These are phyloP conservation scores for Psilanteris sp. DNA, from an alignment of 1,140 invertebrate genomes.

Conservation along the genomic window DNA sequence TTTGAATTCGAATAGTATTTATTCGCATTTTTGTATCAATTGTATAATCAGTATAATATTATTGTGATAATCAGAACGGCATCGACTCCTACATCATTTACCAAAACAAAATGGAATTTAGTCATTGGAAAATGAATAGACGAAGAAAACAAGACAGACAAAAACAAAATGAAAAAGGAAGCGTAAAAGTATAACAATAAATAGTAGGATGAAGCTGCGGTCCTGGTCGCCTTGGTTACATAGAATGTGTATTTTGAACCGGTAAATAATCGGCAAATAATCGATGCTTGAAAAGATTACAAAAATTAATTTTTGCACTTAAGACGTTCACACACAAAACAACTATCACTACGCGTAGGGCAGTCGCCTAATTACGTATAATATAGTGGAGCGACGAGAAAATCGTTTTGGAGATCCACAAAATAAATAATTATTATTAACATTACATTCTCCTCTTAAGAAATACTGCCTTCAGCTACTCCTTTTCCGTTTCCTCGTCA, in stretches of 20 bases:
- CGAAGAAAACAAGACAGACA: conserved; percentile 3
- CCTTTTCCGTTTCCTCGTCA: conserved; percentile 55
- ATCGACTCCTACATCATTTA: conserved; percentile 69
- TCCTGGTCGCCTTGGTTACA: conserved; percentile 74
- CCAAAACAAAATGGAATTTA: conserved; percentile 28
- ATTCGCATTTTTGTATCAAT: conserved; percentile 79
- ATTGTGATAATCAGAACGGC: conserved; percentile 76
- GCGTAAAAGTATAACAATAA: conserved; percentile 31
- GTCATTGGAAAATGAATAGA: conserved; percentile 5
- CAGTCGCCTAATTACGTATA: conserved; percentile 68
- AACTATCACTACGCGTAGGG: conserved; percentile 71
- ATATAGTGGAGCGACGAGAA: conserved; percentile 68
- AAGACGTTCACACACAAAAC: conserved; percentile 73
- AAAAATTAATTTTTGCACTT: conserved; percentile 72
- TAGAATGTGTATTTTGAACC: conserved; percentile 71
- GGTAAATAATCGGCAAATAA: conserved; percentile 75
- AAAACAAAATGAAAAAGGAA: conserved; percentile 22
- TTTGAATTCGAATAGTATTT: conserved; percentile 74
- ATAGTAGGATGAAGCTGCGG: conserved; percentile 71
- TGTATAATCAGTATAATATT: conserved; percentile 80
- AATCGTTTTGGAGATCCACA: conserved; percentile 73
- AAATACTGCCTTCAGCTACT: conserved; percentile 76
- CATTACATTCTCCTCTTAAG: conserved; percentile 78
- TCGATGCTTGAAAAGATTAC: conserved; percentile 76
- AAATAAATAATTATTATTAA: conserved; percentile 80